Evolutionary conservation across 2,888 invertebrate species (phyloP).

Genomic region (Gisinianus flammeolus): DNA sequence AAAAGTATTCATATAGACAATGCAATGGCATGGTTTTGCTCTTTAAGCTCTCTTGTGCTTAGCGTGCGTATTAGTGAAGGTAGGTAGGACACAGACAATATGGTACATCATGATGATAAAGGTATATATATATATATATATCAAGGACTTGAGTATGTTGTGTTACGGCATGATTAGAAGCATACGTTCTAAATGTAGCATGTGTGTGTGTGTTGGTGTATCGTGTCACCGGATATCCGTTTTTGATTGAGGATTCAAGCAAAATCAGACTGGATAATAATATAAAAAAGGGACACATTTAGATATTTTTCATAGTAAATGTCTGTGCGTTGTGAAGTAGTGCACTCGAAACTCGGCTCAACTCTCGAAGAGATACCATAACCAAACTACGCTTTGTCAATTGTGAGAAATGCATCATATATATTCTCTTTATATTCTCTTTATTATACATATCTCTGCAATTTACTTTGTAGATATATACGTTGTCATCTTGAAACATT

Average conservation of each 20-base stretch:
- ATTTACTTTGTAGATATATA: background rate
- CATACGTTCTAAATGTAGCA: conserved; percentile 46
- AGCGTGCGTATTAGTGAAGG: conserved; percentile 8
- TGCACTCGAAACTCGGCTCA: background rate
- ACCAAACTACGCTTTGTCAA: too few species aligned
- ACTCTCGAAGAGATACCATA: too few species aligned
- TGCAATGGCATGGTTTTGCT: background rate
- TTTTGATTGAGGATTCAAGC: conserved; percentile 57
- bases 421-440: background rate
- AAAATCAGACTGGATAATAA: conserved; percentile 27
- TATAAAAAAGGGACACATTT: conserved; percentile 6
- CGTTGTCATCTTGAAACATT: background rate
- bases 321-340: background rate
- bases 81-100: conserved; percentile 5
- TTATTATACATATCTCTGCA: background rate
- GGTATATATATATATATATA: too few species aligned
- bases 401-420: conserved; percentile 1
- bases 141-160: background rate
- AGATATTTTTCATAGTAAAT: background rate
- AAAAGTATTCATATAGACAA: background rate
- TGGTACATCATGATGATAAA: background rate
- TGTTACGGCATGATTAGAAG: background rate
- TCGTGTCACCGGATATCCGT: conserved; percentile 59
- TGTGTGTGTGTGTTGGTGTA: conserved; percentile 41
- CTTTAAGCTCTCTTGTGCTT: background rate